These are phyloP conservation scores for Atta colombica DNA, from an alignment of 1,140 invertebrate species.

Conservation along the genomic window DNA sequence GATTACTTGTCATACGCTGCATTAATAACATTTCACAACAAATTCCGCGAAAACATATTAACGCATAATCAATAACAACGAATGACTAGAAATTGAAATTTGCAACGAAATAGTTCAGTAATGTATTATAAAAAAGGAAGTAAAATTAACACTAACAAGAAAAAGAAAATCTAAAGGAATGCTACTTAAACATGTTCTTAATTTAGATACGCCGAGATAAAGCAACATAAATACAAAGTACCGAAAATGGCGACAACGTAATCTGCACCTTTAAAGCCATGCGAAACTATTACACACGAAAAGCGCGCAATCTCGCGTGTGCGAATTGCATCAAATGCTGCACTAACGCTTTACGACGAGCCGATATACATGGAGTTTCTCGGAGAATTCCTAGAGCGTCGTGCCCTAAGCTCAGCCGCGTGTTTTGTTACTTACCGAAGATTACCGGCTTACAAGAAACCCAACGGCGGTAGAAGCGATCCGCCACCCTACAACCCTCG, in stretches of 20 bases:
- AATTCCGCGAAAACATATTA: neutral
- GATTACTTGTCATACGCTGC: neutral
- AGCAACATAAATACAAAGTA: neutral
- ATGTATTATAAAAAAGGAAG: neutral
- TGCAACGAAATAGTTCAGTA: neutral
- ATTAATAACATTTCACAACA: constrained; percentile 10
- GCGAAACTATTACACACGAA: constrained; percentile 59
- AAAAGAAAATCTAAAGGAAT: neutral
- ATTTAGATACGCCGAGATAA: constrained; percentile 18
- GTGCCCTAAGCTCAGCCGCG: constrained; percentile 74
- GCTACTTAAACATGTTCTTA: neutral
- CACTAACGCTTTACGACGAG: constrained; percentile 68
- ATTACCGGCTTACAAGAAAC: constrained; percentile 81
- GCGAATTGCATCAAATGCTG: constrained; percentile 67
- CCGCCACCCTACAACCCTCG: constrained; percentile 72
- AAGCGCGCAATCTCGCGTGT: constrained; percentile 51
- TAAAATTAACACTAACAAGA: neutral
- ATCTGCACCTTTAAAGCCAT: constrained; percentile 43
- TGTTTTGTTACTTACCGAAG: constrained; percentile 82
- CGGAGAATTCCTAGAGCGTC: constrained; percentile 72
- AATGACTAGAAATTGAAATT: neutral
- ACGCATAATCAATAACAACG: neutral
- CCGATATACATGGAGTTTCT: constrained; percentile 71
- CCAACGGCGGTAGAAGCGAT: constrained; percentile 72
- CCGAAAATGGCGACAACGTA: constrained; percentile 13